Evolutionary conservation across 2,113 vertebrate genomes (phyloP), one percentile per base, ranked within the genome.

Genomic region (Rhinolophus ferrumequinum): DNA sequence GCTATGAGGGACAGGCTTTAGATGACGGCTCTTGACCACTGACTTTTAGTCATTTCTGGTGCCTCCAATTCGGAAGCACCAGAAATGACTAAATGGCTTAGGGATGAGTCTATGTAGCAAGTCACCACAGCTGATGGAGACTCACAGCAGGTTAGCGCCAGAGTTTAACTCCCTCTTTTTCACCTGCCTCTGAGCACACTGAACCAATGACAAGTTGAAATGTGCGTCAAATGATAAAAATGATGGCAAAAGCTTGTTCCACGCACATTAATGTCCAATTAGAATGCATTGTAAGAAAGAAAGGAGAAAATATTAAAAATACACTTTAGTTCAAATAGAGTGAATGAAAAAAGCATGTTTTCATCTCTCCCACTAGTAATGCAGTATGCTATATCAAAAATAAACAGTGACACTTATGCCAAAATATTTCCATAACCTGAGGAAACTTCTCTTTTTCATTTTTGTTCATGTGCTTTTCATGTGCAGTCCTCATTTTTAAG

Each of bases 21-120:
- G 96, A 76, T 66, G 87, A 93, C 0, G 21, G 84, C 95, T 76
- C 89, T 87, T 77, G 87, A 85, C 92, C 86, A 38, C 64, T 77
- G 83, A 82, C 81, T 79, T 88, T 44, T 44, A 44, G 41, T 44
- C 41, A 44, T 44, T 44, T 44, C 41, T 44, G 41, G 41, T 44
- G 41, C 41, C 41, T 44, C 41, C 41, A 44, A 44, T 44, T 44
- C 41, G 41, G 41, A 44, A 44, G 41, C 41, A 44, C 41, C 41
- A 44, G 41, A 44, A 44, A 44, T 44, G 41, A 44, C 41, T 44
- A 44, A 44, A 70, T 70, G 86, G 94, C 89, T 94, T 62, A 90
- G 22, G 60, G 89, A 11, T 82, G 94, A 97, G 90, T 56, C 70
- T 50, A 1, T 0, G 21, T n/a, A 82, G 54, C 88, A 54, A 47